Evolutionary conservation across 2,797 vertebrate genomes (phyloP).

Genomic region (Lagorchestes hirsutus): DNA sequence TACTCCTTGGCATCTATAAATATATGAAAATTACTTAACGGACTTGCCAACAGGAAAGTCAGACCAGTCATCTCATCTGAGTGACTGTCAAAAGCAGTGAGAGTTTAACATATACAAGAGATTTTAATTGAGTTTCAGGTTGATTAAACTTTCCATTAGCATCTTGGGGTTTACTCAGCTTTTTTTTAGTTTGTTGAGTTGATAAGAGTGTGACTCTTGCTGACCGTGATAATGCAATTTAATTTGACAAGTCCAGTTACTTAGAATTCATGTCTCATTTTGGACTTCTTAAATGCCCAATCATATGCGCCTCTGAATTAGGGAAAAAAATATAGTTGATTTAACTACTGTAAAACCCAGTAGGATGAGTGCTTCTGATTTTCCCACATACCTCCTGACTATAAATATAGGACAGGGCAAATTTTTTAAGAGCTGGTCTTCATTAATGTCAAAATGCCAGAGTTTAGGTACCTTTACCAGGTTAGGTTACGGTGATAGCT

Average conservation of each 20-base stretch:
- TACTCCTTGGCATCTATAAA: neutral
- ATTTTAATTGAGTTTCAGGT: constrained; percentile 6
- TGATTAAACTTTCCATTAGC: neutral
- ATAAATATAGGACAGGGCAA: neutral
- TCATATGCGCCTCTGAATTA: neutral
- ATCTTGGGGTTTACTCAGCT: neutral
- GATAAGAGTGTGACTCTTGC: neutral
- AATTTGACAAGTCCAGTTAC: neutral
- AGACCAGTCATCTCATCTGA: neutral
- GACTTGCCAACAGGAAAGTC: neutral
- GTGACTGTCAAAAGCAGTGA: neutral
- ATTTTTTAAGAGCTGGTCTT: neutral
- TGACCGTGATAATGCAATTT: neutral
- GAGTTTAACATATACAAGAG: neutral
- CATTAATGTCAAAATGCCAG: neutral
- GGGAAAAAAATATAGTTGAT: neutral
- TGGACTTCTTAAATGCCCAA: neutral
- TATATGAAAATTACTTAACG: neutral
- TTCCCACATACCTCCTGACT: neutral
- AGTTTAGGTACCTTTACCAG: neutral
- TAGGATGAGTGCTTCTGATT: neutral
- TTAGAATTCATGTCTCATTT: neutral
- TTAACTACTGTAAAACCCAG: neutral
- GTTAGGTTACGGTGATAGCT: neutral
- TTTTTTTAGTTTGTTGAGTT: neutral